A percentile compares a stretch with the other conserved stretches of the same genome.
These are phyloP conservation scores for Siderastrea radians DNA, from an alignment of 92 coral and sea anemone species.

Conservation along the genomic window DNA sequence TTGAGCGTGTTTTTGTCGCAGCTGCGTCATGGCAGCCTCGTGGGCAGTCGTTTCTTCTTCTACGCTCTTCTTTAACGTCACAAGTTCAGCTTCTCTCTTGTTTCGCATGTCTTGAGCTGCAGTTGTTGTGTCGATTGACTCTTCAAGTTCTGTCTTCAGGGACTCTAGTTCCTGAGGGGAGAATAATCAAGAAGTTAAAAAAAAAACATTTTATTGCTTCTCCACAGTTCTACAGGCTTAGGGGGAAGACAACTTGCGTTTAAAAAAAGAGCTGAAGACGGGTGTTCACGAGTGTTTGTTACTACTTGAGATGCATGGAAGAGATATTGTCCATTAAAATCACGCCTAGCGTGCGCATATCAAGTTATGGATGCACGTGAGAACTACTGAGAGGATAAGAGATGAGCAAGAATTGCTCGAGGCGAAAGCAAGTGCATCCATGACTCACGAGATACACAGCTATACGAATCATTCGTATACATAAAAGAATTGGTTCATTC, in stretches of 20 bases:
- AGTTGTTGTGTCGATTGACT: conserved; percentile 95
- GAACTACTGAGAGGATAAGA: no score
- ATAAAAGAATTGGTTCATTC: no score
- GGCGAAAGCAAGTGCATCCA: no score
- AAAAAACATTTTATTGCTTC: not conserved
- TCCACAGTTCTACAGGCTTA: no score
- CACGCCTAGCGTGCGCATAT: no score
- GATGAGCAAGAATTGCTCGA: no score
- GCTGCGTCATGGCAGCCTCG: conserved; percentile 94
- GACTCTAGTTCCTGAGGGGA: conserved; percentile 89
- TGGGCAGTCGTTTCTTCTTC: conserved; percentile 89
- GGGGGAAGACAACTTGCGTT: no score
- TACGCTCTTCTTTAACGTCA: conserved; percentile 89
- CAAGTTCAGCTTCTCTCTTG: conserved; percentile 88
- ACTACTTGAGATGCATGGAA: no score
- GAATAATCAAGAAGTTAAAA: not conserved
- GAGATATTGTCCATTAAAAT: no score
- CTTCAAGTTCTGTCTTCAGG: conserved; percentile 93
- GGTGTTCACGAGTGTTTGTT: not conserved
- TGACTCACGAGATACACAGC: no score
- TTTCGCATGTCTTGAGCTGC: conserved; percentile 90
- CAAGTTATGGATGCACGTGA: no score
- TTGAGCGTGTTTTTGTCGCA: conserved; percentile 92
- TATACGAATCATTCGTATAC: no score
- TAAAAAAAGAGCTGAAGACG: not conserved